A percentile compares a stretch with the other conserved stretches of the same genome.
Evolutionary conservation across 2,888 invertebrate species (phyloP).

Genomic region (Cheilosia urbana): DNA sequence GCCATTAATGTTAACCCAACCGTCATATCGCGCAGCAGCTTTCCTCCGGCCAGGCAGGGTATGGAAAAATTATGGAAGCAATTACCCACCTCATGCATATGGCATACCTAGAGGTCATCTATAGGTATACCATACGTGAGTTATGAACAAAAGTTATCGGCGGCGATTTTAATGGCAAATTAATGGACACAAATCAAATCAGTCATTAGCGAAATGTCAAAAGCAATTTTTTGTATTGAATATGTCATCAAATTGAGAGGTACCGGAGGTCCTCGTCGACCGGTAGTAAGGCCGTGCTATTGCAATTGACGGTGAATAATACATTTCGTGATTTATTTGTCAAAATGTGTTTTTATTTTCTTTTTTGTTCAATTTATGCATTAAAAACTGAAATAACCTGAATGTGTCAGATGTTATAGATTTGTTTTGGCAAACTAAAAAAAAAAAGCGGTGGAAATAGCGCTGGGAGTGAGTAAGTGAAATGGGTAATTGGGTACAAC

Average conservation of each 20-base stretch:
- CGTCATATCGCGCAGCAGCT: slow-evolving; percentile 53
- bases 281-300: slow-evolving; percentile 13
- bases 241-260: slow-evolving; percentile 55
- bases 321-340: slow-evolving; percentile 35
- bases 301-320: slow-evolving; percentile 42
- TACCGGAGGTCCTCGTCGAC: background rate
- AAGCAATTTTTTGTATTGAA: slow-evolving; percentile 74
- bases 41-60: slow-evolving; percentile 6
- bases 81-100: slow-evolving; percentile 59
- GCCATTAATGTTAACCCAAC: slow-evolving; percentile 74
- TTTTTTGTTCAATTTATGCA: slow-evolving; percentile 13
- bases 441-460: too few species aligned
- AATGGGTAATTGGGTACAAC: too few species aligned
- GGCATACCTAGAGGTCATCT: background rate
- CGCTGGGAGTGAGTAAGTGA: too few species aligned
- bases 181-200: slow-evolving; percentile 79
- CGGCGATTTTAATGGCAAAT: slow-evolving; percentile 75
- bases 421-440: too few species aligned
- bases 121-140: slow-evolving; percentile 39
- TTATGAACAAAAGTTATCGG: slow-evolving; percentile 69
- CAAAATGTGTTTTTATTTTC: background rate
- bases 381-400: slow-evolving; percentile 11
- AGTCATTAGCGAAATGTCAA: slow-evolving; percentile 78
- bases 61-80: slow-evolving; percentile 64
- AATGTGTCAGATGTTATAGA: slow-evolving; percentile 12